Base-by-base conservation (phyloP, 2,888 invertebrate genomes). In the Spodoptera picta region DNA sequence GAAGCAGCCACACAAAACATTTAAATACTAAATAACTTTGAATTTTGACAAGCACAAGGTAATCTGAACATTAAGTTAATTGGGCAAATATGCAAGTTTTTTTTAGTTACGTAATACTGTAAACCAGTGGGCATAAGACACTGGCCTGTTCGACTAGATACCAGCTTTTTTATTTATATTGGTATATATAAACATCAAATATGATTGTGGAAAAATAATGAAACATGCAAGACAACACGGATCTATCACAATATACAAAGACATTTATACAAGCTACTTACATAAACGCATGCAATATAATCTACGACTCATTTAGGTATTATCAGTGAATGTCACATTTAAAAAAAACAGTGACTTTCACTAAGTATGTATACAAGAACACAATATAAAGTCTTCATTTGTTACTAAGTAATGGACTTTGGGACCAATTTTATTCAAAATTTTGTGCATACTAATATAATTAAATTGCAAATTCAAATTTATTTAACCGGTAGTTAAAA, bases 151-250 rank as follows among this genome's bases (percentile, higher is more conserved):
- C 42, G 41, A 7, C 27, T 46, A 47, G 19, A 41, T 7, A 27
- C n/a, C 19, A 44, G n/a, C 5, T 23, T 42, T 60, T 54, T 14
- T 1, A 46, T 52, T 63, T 24, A 24, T 7, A 11, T 14, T 41
- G 3, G 10, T 48, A 44, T n/a, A 59, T 4, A 51, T 24, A 53
- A 50, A 53, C 27, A 55, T 62, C 51, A 55, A 56, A 61, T 56
- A 76, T 70, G 65, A 65, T 66, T 66, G 78, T 78, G 71, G 75
- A 77, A 75, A 69, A 71, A 63, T 67, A 72, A 80, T 77, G 70
- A 78, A 78, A 66, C 80, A 80, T 80, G 73, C 66, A 77, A 65
- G 59, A 73, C 65, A 71, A 74, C 60, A 76, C 68, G 60, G 50
- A 73, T 69, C 57, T 64, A 77, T 51, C 41, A 50, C 62, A 54